These are phyloP conservation scores for Mesaphorura yosii DNA, from an alignment of 1,140 invertebrate species.

Conservation along the genomic window DNA sequence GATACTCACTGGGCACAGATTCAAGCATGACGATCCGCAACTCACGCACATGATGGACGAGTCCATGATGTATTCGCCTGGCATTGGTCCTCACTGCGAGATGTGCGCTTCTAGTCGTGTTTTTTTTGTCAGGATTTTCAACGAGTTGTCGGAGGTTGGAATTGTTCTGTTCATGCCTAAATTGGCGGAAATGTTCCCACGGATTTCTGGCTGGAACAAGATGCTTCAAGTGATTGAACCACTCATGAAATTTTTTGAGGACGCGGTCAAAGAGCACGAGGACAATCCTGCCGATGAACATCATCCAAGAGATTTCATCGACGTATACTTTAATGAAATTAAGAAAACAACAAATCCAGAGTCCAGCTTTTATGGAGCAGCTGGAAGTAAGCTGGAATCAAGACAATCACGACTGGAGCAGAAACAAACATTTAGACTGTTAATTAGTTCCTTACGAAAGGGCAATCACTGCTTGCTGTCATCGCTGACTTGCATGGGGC, in stretches of 20 bases:
- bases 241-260: neutral
- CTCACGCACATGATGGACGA: too few relatives aligned
- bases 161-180: slow-evolving; percentile 7
- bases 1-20: slow-evolving; percentile 15
- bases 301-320: slow-evolving; percentile 30
- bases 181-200: slow-evolving; percentile 11
- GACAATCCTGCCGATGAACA: slow-evolving; percentile 47
- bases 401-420: neutral
- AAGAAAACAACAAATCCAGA: slow-evolving; percentile 12
- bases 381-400: neutral
- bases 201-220: neutral
- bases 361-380: slow-evolving; percentile 10
- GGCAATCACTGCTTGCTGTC: slow-evolving; percentile 9
- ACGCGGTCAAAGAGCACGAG: slow-evolving; percentile 47
- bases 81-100: too few relatives aligned
- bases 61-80: too few relatives aligned
- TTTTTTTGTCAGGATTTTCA: slow-evolving; percentile 15
- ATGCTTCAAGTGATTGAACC: neutral
- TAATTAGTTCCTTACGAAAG: slow-evolving; percentile 5
- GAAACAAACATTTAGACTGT: neutral
- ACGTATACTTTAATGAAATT: slow-evolving; percentile 18
- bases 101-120: too few relatives aligned
- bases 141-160: neutral
- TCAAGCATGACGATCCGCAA: slow-evolving; percentile 3
- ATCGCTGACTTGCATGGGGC: slow-evolving; percentile 39